Conservation (phyloP, 2,797 vertebrate genomes). For the Onychomys arenicola region DNA sequence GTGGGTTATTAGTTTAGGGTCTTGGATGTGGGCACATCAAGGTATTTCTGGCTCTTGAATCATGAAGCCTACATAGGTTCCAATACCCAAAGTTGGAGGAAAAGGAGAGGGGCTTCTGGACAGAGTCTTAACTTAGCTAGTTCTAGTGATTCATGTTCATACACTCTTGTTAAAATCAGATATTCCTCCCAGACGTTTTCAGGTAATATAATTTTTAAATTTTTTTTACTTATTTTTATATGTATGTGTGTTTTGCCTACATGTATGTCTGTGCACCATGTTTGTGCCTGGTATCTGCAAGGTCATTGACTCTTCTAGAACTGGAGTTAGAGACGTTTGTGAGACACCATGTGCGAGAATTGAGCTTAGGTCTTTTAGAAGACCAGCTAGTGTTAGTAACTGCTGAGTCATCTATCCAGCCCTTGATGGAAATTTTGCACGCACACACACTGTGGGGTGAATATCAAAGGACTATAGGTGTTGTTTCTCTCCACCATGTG, state of each 20-base stretch:
- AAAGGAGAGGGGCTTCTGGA: not conserved
- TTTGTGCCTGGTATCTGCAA: not conserved
- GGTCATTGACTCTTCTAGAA: not conserved
- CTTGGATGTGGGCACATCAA: no score
- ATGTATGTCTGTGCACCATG: not conserved
- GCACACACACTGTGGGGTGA: not conserved
- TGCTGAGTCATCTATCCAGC: not conserved
- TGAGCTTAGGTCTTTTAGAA: not conserved
- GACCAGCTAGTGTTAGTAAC: not conserved
- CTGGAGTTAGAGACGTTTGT: not conserved
- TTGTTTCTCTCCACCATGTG: not conserved
- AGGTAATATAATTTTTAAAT: not conserved
- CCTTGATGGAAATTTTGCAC: not conserved
- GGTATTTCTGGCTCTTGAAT: not conserved
- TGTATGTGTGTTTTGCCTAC: not conserved
- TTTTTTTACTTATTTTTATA: not conserved
- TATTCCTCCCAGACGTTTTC: not conserved
- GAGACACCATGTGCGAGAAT: not conserved
- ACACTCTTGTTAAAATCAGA: not conserved
- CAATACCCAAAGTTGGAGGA: not conserved
- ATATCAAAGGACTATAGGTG: not conserved
- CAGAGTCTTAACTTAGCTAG: not conserved
- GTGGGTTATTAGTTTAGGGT: not conserved
- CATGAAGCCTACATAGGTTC: not conserved
- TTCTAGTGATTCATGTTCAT: not conserved